Conservation (phyloP, 2,888 invertebrate species). For the Chloroclysta siterata region DNA sequence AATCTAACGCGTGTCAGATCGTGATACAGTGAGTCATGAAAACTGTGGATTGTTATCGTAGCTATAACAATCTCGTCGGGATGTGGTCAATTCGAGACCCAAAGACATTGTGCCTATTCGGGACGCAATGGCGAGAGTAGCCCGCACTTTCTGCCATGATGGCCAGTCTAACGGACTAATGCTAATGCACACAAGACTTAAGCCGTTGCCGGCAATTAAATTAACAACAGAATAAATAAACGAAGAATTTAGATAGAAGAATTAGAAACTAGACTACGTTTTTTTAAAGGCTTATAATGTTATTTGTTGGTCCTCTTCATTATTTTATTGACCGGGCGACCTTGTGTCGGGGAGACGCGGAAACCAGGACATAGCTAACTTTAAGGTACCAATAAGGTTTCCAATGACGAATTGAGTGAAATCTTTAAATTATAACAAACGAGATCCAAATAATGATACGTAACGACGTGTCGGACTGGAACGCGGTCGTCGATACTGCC, state of each 20-base stretch:
- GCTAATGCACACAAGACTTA: conserved; percentile 19
- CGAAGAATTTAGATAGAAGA: too few species aligned
- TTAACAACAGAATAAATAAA: too few species aligned
- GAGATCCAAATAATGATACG: too few species aligned
- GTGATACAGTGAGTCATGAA: conserved; percentile 31
- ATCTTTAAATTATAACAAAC: too few species aligned
- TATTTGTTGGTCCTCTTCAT: too few species aligned
- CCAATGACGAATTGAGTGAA: too few species aligned
- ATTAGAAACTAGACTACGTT: neutral
- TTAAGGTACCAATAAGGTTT: too few species aligned
- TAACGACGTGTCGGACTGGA: too few species aligned
- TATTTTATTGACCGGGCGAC: too few species aligned
- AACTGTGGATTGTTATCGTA: conserved; percentile 18
- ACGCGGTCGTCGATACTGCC: too few species aligned
- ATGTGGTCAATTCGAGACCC: conserved; percentile 14
- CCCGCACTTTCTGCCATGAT: conserved; percentile 12
- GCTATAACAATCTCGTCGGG: conserved; percentile 1
- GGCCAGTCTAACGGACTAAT: conserved; percentile 24
- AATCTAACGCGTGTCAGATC: conserved; percentile 25
- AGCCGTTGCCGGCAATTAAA: neutral
- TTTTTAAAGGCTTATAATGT: neutral
- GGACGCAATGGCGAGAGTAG: conserved; percentile 6
- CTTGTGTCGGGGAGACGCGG: too few species aligned
- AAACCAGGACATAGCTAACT: too few species aligned
- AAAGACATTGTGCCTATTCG: conserved; percentile 9